phyloP scores from a whole-genome alignment of 1,140 invertebrate species.

The Hermetia illucens region DNA sequence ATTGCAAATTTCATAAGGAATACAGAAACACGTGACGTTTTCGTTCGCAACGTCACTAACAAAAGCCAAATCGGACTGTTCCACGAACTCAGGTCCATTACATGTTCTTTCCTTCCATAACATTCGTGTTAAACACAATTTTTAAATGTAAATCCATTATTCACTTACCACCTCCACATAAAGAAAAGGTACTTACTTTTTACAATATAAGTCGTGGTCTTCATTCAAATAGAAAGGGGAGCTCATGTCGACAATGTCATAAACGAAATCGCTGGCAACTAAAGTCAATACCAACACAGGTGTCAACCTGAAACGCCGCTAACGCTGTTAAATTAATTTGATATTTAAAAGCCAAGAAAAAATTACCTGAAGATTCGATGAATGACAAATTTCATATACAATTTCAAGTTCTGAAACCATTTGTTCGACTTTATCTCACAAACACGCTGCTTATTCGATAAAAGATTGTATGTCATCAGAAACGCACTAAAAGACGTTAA shows the following conservation, averaged over 20 bases:
- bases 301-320: constrained; percentile 15
- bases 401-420: constrained; percentile 7
- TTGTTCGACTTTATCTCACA: constrained; percentile 3
- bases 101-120: too few relatives aligned
- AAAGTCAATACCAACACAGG: constrained; percentile 11
- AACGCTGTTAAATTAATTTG: constrained; percentile 2
- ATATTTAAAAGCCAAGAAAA: neutral
- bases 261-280: constrained; percentile 8
- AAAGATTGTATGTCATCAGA: constrained; percentile 10
- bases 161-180: too few relatives aligned
- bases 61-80: too few relatives aligned
- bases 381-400: constrained; percentile 6
- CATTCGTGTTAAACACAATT: too few relatives aligned
- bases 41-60: too few relatives aligned
- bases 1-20: too few relatives aligned
- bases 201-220: constrained; percentile 11
- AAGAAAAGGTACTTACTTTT: constrained; percentile 13
- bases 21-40: too few relatives aligned
- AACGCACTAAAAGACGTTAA: constrained; percentile 8
- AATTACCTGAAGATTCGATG: constrained; percentile 10
- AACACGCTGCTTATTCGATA: constrained; percentile 5
- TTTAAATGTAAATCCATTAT: too few relatives aligned
- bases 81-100: too few relatives aligned
- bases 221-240: constrained; percentile 14
- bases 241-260: constrained; percentile 9